Conservation (phyloP, 2,888 invertebrate genomes). For the Scrobipalpa atriplicella region DNA sequence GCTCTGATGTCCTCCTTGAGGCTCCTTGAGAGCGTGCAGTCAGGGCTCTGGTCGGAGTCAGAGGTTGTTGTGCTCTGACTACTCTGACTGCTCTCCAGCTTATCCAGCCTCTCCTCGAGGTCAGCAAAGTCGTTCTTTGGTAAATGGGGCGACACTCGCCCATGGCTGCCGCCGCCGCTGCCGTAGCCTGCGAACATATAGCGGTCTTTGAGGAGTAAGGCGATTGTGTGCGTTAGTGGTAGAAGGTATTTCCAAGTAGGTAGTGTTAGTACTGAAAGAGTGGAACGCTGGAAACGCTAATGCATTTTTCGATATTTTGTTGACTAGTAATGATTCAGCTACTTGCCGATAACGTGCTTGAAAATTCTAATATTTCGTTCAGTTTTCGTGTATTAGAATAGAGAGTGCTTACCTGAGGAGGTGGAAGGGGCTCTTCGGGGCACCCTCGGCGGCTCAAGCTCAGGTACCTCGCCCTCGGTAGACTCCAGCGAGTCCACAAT, state of each 20-base stretch:
- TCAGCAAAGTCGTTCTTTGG: constrained; percentile 70
- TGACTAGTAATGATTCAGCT: no score
- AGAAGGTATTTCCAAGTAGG: neutral
- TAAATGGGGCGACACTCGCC: constrained; percentile 72
- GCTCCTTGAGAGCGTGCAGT: constrained; percentile 71
- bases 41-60: constrained; percentile 68
- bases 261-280: no score
- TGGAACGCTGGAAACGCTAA: no score
- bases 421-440: constrained; percentile 74
- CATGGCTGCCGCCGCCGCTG: constrained; percentile 73
- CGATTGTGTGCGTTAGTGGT: neutral
- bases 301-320: no score
- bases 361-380: no score
- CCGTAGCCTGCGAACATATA: constrained; percentile 61
- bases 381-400: no score
- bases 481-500: constrained; percentile 71
- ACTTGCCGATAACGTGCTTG: no score
- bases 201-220: constrained; percentile 7
- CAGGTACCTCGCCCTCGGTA: constrained; percentile 50
- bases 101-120: constrained; percentile 51
- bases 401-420: constrained; percentile 61
- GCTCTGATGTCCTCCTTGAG: constrained; percentile 74
- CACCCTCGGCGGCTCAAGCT: constrained; percentile 52
- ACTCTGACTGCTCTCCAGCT: constrained; percentile 56
- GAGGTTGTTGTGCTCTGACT: constrained; percentile 56